Conservation (phyloP, 2,888 invertebrate genomes). For the Carcina quercana region DNA sequence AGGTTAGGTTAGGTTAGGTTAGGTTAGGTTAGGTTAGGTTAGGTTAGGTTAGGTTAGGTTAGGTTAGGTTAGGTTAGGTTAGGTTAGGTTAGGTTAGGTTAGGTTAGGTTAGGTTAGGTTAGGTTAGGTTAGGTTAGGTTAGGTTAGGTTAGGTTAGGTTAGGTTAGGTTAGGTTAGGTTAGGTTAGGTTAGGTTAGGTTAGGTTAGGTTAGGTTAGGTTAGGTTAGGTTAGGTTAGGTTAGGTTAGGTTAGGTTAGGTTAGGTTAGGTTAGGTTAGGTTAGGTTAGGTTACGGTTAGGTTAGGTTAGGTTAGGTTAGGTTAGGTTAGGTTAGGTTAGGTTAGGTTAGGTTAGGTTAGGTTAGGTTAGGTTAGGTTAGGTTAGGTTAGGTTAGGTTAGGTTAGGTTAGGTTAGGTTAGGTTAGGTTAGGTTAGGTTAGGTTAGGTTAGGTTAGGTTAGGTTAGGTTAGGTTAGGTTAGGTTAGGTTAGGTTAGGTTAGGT, state of each 20-base stretch:
- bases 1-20: slow-evolving; percentile 12
- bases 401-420: slow-evolving; percentile 8
- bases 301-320: slow-evolving; percentile 8
- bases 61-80: slow-evolving; percentile 9
- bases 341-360: slow-evolving; percentile 8
- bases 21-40: slow-evolving; percentile 8
- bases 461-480: slow-evolving; percentile 8
- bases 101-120: slow-evolving; percentile 13
- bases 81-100: slow-evolving; percentile 1
- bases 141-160: slow-evolving; percentile 8
- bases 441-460: slow-evolving; percentile 8
- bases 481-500: slow-evolving; percentile 8
- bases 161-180: slow-evolving; percentile 8
- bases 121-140: slow-evolving; percentile 8
- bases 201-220: slow-evolving; percentile 8
- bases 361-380: slow-evolving; percentile 8
- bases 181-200: slow-evolving; percentile 8
- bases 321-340: slow-evolving; percentile 8
- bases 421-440: slow-evolving; percentile 8
- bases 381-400: slow-evolving; percentile 8
- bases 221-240: slow-evolving; percentile 8
- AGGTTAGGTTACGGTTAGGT: slow-evolving; percentile 8
- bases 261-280: slow-evolving; percentile 8
- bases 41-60: slow-evolving; percentile 4
- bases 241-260: slow-evolving; percentile 8